These are phyloP conservation scores for Parochlus steinenii DNA, from an alignment of 2,888 invertebrate genomes.

Conservation along the genomic window DNA sequence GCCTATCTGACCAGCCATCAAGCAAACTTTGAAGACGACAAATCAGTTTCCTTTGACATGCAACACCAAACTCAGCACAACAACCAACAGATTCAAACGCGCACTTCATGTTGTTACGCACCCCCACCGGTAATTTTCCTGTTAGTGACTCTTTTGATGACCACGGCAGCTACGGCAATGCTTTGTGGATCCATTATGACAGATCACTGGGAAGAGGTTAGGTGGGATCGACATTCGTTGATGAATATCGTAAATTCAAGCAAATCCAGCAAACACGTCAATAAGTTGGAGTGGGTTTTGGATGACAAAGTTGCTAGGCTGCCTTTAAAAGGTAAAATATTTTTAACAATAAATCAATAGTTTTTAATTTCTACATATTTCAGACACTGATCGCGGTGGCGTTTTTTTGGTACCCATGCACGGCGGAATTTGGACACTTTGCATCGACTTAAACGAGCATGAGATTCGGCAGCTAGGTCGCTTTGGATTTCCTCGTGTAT, in stretches of 20 bases:
- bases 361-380: conserved; percentile 1
- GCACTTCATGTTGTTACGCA: conserved; percentile 15
- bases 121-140: conserved; percentile 29
- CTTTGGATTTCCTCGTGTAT: conserved; percentile 48
- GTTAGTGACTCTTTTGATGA: conserved; percentile 41
- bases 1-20: conserved; percentile 3
- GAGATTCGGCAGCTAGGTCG: conserved; percentile 49
- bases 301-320: conserved; percentile 57
- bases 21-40: not conserved
- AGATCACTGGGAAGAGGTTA: conserved; percentile 79
- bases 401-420: conserved; percentile 74
- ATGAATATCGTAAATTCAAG: conserved; percentile 41
- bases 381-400: conserved; percentile 28
- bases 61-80: conserved; percentile 2
- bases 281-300: conserved; percentile 51
- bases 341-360: not conserved
- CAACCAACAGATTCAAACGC: conserved; percentile 2
- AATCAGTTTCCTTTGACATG: conserved; percentile 10
- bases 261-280: conserved; percentile 25
- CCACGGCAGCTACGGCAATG: conserved; percentile 62
- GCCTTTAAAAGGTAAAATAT: conserved; percentile 22
- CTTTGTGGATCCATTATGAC: conserved; percentile 76
- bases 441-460: conserved; percentile 62
- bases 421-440: conserved; percentile 68
- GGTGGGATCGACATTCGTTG: conserved; percentile 52